Evolutionary conservation across 2,888 invertebrate species (phyloP), one percentile per base, ranked within the genome.

Genomic region (Dasysyrphus tricinctus): DNA sequence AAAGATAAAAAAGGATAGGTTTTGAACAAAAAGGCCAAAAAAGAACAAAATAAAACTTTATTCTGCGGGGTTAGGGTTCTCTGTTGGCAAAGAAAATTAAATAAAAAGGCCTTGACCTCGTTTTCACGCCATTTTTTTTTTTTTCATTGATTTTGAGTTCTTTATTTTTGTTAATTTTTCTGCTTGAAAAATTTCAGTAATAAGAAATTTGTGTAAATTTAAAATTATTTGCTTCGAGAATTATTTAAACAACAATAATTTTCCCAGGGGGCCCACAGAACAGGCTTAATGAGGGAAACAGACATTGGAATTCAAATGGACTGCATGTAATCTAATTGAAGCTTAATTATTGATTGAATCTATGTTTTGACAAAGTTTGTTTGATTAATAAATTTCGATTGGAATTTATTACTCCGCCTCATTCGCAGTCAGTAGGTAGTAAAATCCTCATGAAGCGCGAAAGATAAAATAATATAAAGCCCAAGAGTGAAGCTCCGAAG

Each of bases 371-470:
- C 54, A 34, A 49, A 83, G 70, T 79, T 84, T 84, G 80, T 80
- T 84, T 84, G 80, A 84, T 84, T 84, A 70, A 63, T 80, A 72
- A 80, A 79, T 70, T 78, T 78, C 37, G 65, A 67, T 57, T 3
- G 14, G 32, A 39, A 9, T 12, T 11, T 16, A 16, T 8, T 16
- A 12, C 7, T 11, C 3, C 5, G 39, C 24, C 19, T 42, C 24
- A 6, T 37, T 57, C 9, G 1, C 16, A 16, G 56, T 32, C 7
- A 8, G n/a, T 5, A 5, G 12, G 37, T 29, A 5, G 14, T 54
- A 54, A 54, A 29, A 12, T 24, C 5, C 24, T 42, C 14, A 61
- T 42, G 11, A 19, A 69, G 61, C 51, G 61, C 54, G 12, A 69
- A 67, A 19, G 39, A 47, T 44, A 29, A n/a, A n/a, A 24, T 54